Conservation (phyloP, 2,113 vertebrate genomes). For the Phrynosoma blainvillii region DNA sequence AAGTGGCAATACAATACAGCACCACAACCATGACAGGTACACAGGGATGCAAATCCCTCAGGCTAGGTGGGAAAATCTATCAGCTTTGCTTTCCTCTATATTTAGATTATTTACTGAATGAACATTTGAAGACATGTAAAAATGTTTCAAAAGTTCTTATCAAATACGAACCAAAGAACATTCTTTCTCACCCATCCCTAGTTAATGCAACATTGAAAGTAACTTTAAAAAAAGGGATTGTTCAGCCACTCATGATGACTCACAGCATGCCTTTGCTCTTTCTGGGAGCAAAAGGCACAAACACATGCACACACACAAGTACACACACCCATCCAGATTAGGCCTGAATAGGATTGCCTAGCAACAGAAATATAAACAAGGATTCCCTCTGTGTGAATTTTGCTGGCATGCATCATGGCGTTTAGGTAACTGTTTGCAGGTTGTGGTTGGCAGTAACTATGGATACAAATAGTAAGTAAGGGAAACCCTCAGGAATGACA, state of each 20-base stretch:
- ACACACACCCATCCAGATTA: conserved; percentile 11
- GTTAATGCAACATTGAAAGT: neutral
- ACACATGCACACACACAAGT: neutral
- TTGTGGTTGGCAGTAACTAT: conserved; percentile 74
- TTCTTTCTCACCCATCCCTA: neutral
- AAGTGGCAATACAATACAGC: no score
- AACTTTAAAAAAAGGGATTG: neutral
- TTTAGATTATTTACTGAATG: no score
- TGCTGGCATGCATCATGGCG: conserved; percentile 64
- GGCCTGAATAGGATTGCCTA: conserved; percentile 56
- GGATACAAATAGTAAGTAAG: conserved; percentile 70
- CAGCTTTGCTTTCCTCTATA: no score
- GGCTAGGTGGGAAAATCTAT: no score
- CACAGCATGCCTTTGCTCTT: conserved; percentile 51
- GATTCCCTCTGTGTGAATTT: conserved; percentile 74
- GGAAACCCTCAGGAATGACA: conserved; percentile 74
- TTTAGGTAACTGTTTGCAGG: conserved; percentile 77
- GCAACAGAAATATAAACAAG: conserved; percentile 76
- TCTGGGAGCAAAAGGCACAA: neutral
- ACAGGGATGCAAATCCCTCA: no score
- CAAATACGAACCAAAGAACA: neutral
- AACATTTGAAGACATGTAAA: neutral
- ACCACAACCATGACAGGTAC: no score
- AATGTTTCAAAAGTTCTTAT: neutral
- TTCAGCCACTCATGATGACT: conserved; percentile 41